Percentiles rank a stretch among this genome's conserved stretches.
Evolutionary conservation across 2,113 vertebrate species (phyloP).

Genomic region (Oreamnos americanus): DNA sequence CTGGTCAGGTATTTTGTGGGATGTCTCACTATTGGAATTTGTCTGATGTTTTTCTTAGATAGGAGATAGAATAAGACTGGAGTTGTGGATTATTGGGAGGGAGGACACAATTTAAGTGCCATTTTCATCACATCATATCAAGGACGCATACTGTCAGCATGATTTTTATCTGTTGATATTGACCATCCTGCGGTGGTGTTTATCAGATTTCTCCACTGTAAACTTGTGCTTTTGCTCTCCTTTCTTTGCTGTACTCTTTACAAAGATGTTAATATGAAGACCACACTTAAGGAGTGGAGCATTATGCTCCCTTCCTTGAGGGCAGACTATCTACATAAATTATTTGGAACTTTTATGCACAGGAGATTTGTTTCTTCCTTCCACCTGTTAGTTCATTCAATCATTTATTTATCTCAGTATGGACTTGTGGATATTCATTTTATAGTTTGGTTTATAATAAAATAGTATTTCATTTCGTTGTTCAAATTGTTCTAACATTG

Average conservation of each 20-base stretch:
- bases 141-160: not conserved
- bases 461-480: not conserved
- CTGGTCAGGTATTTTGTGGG: not conserved
- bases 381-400: not conserved
- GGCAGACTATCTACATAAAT: not conserved
- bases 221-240: not conserved
- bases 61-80: not conserved
- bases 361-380: not conserved
- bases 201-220: not conserved
- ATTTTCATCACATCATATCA: constrained; percentile 14
- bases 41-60: not conserved
- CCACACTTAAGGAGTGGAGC: not conserved
- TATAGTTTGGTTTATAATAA: not conserved
- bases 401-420: not conserved
- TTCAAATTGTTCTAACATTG: not conserved
- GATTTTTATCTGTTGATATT: constrained; percentile 12
- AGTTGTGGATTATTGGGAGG: not conserved
- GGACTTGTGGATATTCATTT: not conserved
- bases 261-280: not conserved
- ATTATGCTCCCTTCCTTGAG: not conserved
- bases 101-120: not conserved
- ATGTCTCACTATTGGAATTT: not conserved
- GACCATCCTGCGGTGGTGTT: not conserved
- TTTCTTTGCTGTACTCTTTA: not conserved
- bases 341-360: not conserved